Percentiles rank a stretch among this genome's conserved stretches.
These are phyloP conservation scores for Mormyrops attenuatus DNA, from an alignment of 2,797 vertebrate genomes.

Conservation along the genomic window DNA sequence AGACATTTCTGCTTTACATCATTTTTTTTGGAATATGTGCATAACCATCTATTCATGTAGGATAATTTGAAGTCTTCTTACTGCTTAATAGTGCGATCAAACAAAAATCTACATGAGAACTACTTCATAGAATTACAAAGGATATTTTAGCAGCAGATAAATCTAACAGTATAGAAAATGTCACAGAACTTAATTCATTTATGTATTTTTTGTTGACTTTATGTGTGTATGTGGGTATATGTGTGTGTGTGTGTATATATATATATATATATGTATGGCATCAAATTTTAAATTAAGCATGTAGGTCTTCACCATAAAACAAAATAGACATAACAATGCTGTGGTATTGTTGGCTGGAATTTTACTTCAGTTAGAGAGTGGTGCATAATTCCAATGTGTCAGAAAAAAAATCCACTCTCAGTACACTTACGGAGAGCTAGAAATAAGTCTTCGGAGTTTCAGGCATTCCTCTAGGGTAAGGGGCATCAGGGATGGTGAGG, in stretches of 20 bases:
- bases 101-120: neutral
- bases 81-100: neutral
- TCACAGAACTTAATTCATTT: neutral
- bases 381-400: neutral
- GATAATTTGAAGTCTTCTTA: neutral
- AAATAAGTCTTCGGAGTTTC: slow-evolving; percentile 58
- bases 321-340: neutral
- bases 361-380: neutral
- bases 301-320: neutral
- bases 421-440: slow-evolving; percentile 33
- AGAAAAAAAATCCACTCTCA: neutral
- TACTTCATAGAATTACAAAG: neutral
- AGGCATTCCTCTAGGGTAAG: slow-evolving; percentile 47
- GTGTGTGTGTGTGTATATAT: neutral
- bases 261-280: neutral
- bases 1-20: neutral
- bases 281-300: neutral
- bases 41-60: neutral
- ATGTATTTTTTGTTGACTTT: neutral
- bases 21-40: neutral
- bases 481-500: slow-evolving; percentile 36
- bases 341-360: neutral
- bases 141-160: neutral
- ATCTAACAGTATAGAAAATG: neutral
- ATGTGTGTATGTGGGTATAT: neutral